phyloP scores from a whole-genome alignment of 2,888 invertebrate species.

The Colostygia pectinataria region DNA sequence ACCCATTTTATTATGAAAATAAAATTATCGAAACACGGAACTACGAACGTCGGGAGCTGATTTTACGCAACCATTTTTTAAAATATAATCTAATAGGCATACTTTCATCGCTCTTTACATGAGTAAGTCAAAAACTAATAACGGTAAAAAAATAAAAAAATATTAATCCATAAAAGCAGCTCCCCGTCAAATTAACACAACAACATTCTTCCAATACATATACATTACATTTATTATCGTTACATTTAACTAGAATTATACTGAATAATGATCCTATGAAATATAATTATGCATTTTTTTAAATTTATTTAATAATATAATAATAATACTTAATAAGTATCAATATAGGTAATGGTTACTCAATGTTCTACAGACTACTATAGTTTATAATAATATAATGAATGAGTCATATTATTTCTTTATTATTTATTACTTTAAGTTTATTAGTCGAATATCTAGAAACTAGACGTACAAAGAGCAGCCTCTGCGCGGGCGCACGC shows the following conservation, averaged over 20 bases:
- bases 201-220: slow-evolving; percentile 61
- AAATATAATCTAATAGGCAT: slow-evolving; percentile 84
- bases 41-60: slow-evolving; percentile 74
- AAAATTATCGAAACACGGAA: slow-evolving; percentile 80
- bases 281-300: slow-evolving; percentile 84
- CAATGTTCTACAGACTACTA: slow-evolving; percentile 81
- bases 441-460: slow-evolving; percentile 72
- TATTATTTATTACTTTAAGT: slow-evolving; percentile 74
- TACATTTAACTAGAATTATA: slow-evolving; percentile 84
- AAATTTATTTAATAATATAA: slow-evolving; percentile 83
- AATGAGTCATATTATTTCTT: slow-evolving; percentile 79
- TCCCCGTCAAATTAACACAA: slow-evolving; percentile 68
- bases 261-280: slow-evolving; percentile 84
- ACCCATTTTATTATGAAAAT: slow-evolving; percentile 83
- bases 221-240: slow-evolving; percentile 74
- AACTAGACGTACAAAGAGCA: slow-evolving; percentile 71
- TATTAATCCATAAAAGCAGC: slow-evolving; percentile 79
- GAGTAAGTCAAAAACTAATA: slow-evolving; percentile 80
- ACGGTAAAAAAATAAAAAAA: slow-evolving; percentile 84
- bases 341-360: slow-evolving; percentile 83
- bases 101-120: slow-evolving; percentile 73
- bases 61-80: slow-evolving; percentile 79
- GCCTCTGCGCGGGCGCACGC: slow-evolving; percentile 76
- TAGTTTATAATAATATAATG: slow-evolving; percentile 76
- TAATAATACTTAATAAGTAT: slow-evolving; percentile 83